Conservation (phyloP, 2,113 vertebrate species). For the Pyxicephalus adspersus region DNA sequence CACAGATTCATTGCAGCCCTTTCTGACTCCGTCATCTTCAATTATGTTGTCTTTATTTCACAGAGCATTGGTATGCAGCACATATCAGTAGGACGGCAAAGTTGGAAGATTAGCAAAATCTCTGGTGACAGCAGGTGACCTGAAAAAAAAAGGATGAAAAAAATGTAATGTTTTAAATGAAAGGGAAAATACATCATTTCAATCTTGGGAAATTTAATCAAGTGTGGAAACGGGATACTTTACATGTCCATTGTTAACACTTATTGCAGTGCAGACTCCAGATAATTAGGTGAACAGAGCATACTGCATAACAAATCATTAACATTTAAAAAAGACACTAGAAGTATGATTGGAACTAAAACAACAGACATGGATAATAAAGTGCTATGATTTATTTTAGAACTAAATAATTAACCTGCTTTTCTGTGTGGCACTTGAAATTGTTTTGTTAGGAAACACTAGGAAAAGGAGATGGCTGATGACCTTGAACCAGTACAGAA, state of each 20-base stretch:
- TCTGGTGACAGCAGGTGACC: conserved; percentile 53
- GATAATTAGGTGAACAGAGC: background rate
- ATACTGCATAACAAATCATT: background rate
- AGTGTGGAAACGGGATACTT: conserved; percentile 14
- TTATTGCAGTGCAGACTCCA: conserved; percentile 24
- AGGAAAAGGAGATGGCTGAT: too few relatives aligned
- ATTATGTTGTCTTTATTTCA: conserved; percentile 53
- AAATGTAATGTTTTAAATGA: conserved; percentile 46
- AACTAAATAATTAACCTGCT: too few relatives aligned
- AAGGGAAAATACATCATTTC: conserved; percentile 41
- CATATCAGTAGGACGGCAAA: conserved; percentile 33
- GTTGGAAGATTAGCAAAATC: conserved; percentile 55
- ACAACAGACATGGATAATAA: background rate
- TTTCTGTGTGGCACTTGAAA: too few relatives aligned
- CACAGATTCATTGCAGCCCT: conserved; percentile 35
- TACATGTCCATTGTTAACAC: conserved; percentile 4
- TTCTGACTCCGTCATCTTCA: conserved; percentile 31
- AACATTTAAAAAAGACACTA: background rate
- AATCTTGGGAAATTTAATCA: conserved; percentile 6
- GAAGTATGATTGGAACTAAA: background rate
- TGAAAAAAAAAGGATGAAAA: conserved; percentile 46
- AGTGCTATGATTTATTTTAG: too few relatives aligned
- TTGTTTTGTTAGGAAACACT: too few relatives aligned
- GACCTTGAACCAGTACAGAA: too few relatives aligned
- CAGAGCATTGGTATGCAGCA: conserved; percentile 41